Evolutionary conservation across 2,113 vertebrate species (phyloP), one percentile per base, ranked within the genome.

Genomic region (Indicator indicator): DNA sequence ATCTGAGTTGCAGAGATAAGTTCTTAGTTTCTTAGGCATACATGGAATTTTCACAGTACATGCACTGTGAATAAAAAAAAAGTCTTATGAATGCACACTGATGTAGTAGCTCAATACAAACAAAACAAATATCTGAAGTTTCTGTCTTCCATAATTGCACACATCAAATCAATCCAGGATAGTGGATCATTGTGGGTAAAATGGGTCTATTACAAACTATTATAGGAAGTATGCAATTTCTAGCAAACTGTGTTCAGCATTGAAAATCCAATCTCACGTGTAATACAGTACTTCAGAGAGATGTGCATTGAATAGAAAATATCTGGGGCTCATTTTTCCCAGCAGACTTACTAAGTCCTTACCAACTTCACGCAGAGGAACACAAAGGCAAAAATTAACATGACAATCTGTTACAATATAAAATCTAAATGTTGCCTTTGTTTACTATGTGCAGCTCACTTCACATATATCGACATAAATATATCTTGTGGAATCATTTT

Each of bases 121-220:
- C 16, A 67, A 94, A 92, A 59, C 40, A 88, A 90, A 64, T 54
- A 76, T 48, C 38, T 76, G 42, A 71, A 92, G 48, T 56, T 94
- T 81, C 62, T 92, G n/a, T 86, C 73, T 96, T 95, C 67, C 67
- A 63, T 76, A 86, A 88, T 79, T 7, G 27, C 73, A 89, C 44
- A 65, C 32, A 68, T 65, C 56, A 76, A 44, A 55, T 82, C 65
- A 84, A 52, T 48, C 44, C 36, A 60, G 70, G 73, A 58, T 86
- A 90, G 23, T 75, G 77, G 62, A 82, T 52, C 71, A 72, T 33
- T 90, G 73, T 62, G 55, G 65, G 56, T 65, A 75, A 82, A 95
- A 88, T 52, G 2, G 14, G 50, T 50, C 14, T 83, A 56, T 88
- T 88, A 55, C 17, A 82, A 81, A 74, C 52, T 60, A 77, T 78